Evolutionary conservation across 2,888 invertebrate species (phyloP).

Genomic region (Bugulina stolonifera): DNA sequence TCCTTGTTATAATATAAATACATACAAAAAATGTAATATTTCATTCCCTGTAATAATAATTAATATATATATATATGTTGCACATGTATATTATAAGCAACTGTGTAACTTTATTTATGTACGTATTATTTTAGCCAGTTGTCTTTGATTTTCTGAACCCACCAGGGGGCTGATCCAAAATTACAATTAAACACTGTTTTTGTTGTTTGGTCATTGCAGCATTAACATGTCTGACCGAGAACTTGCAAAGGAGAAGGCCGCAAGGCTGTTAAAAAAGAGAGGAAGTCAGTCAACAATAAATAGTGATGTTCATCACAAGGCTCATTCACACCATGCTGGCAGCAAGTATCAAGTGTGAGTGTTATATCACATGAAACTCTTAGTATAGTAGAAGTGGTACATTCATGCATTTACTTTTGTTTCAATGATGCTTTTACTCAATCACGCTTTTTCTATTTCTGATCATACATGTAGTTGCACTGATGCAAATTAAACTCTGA

Average conservation of each 20-base stretch:
- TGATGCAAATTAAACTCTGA: too few relatives aligned
- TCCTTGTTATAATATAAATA: too few relatives aligned
- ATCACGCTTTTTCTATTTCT: too few relatives aligned
- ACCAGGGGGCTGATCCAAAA: too few relatives aligned
- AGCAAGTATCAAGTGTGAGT: constrained; percentile 25
- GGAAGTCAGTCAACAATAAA: constrained; percentile 45
- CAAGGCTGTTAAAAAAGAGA: constrained; percentile 45
- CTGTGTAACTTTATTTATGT: background rate
- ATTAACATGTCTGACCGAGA: constrained; percentile 8
- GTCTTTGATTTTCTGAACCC: too few relatives aligned
- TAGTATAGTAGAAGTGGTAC: too few relatives aligned
- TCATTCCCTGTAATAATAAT: background rate
- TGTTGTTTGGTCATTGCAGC: background rate
- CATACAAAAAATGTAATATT: too few relatives aligned
- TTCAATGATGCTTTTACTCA: too few relatives aligned
- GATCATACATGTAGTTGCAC: too few relatives aligned
- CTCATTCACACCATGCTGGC: background rate
- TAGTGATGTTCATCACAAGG: constrained; percentile 35
- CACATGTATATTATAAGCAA: background rate
- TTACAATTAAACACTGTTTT: too few relatives aligned
- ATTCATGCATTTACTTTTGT: too few relatives aligned
- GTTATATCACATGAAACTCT: background rate
- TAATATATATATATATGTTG: background rate
- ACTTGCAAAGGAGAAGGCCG: constrained; percentile 45
- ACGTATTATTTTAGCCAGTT: too few relatives aligned